Percentiles rank a stretch among this genome's conserved stretches.
Evolutionary conservation across 2,888 invertebrate species (phyloP).

Genomic region (Sinotaia quadrata): DNA sequence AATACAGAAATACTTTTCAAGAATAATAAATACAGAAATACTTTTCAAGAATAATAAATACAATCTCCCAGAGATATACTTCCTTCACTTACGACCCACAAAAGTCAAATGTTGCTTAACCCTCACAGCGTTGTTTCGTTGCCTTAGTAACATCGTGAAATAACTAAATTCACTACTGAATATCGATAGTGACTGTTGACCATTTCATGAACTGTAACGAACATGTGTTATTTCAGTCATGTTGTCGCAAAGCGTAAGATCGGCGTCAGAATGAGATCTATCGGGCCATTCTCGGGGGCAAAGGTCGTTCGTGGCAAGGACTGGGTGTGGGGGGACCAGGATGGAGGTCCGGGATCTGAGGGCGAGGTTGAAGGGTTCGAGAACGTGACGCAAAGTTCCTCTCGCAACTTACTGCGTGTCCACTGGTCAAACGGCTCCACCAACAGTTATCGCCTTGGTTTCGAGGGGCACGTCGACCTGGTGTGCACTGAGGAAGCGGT

Average conservation of each 20-base stretch:
- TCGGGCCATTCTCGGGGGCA: slow-evolving; percentile 13
- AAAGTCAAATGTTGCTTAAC: too few species aligned
- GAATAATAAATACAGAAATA: too few species aligned
- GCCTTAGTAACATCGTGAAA: too few species aligned
- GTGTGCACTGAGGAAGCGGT: slow-evolving; percentile 24
- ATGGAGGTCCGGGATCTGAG: slow-evolving; percentile 9
- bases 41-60: too few species aligned
- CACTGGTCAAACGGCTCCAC: slow-evolving; percentile 24
- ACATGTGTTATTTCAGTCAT: background rate
- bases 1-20: too few species aligned
- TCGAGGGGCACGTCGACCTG: slow-evolving; percentile 31
- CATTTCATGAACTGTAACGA: too few species aligned
- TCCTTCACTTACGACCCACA: too few species aligned
- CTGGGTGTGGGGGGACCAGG: slow-evolving; percentile 13
- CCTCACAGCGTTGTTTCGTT: too few species aligned
- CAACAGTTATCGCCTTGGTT: slow-evolving; percentile 29
- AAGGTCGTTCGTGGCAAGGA: slow-evolving; percentile 1
- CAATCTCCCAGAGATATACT: too few species aligned
- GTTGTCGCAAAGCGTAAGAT: background rate
- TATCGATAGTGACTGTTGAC: too few species aligned
- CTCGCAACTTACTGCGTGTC: slow-evolving; percentile 26
- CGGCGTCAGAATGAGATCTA: background rate
- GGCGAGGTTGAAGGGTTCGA: slow-evolving; percentile 10
- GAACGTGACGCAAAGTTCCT: background rate
- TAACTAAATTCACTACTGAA: too few species aligned